phyloP scores from a whole-genome alignment of 2,888 invertebrate genomes.

The Agriopis marginaria region DNA sequence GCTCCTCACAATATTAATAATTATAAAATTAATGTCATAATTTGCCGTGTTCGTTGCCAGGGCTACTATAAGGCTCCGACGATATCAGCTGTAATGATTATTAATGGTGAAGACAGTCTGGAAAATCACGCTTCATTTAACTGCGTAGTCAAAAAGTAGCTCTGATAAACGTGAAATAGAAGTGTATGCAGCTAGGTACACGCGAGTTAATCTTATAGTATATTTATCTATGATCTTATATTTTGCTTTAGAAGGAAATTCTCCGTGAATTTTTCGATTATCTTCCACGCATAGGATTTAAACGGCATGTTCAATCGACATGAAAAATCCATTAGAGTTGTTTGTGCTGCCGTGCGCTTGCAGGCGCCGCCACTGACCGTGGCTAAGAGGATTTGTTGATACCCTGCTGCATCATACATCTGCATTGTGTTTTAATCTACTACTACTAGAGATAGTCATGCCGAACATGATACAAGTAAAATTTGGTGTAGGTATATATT shows the following conservation, averaged over 20 bases:
- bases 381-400: constrained; percentile 82
- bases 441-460: background rate
- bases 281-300: constrained; percentile 64
- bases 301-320: constrained; percentile 80
- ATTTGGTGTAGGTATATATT: too few species aligned
- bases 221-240: background rate
- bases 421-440: constrained; percentile 24
- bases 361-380: constrained; percentile 80
- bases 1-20: constrained; percentile 66
- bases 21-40: constrained; percentile 80
- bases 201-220: too few species aligned
- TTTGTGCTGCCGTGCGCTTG: constrained; percentile 71
- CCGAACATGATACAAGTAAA: background rate
- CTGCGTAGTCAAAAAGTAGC: constrained; percentile 1
- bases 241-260: constrained; percentile 45
- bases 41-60: constrained; percentile 65
- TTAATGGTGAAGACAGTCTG: constrained; percentile 71
- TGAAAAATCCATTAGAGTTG: constrained; percentile 84
- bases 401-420: constrained; percentile 58
- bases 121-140: constrained; percentile 62
- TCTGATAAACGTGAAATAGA: background rate
- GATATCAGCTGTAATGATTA: constrained; percentile 74
- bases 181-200: background rate
- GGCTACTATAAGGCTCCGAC: constrained; percentile 61
- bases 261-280: constrained; percentile 54